These are phyloP conservation scores for Cladorhizidae sp. DNA, from an alignment of 37 sponge, comb jelly and placozoan genomes.

Conservation along the genomic window DNA sequence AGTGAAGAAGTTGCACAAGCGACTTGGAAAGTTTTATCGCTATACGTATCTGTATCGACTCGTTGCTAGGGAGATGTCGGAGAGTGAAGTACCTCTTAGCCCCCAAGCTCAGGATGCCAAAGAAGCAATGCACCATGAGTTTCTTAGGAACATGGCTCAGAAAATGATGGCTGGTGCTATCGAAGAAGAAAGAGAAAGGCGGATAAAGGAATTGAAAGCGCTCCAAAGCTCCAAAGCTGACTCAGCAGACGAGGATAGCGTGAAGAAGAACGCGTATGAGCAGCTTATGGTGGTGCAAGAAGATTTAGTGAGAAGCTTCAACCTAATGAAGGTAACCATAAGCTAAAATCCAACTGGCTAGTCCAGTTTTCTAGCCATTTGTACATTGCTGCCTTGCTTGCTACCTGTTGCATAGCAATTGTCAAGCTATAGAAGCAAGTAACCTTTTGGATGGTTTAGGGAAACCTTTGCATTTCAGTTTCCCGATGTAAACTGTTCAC, in stretches of 20 bases:
- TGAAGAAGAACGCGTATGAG: conserved; percentile 33
- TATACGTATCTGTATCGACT: too few relatives aligned
- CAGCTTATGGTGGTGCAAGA: conserved; percentile 64
- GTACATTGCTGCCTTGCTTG: too few relatives aligned
- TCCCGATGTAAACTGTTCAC: too few relatives aligned
- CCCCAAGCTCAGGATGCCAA: conserved; percentile 50
- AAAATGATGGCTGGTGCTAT: conserved; percentile 39
- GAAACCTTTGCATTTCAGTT: too few relatives aligned
- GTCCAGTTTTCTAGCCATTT: too few relatives aligned
- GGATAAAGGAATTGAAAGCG: conserved; percentile 27
- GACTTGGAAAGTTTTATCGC: too few relatives aligned
- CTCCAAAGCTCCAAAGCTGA: too few relatives aligned
- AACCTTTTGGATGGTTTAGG: too few relatives aligned
- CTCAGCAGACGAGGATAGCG: conserved; percentile 6
- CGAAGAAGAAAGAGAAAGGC: conserved; percentile 54
- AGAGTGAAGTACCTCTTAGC: conserved; percentile 24
- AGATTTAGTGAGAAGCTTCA: conserved; percentile 47
- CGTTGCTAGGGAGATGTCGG: neutral
- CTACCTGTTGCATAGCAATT: too few relatives aligned
- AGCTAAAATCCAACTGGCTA: too few relatives aligned
- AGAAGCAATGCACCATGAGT: conserved; percentile 52
- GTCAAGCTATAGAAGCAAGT: too few relatives aligned
- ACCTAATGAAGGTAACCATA: conserved; percentile 61
- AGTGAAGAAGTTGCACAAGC: too few relatives aligned
- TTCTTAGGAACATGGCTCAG: conserved; percentile 52